Conservation (phyloP, 2,888 invertebrate species). For the Erebia ligea region DNA sequence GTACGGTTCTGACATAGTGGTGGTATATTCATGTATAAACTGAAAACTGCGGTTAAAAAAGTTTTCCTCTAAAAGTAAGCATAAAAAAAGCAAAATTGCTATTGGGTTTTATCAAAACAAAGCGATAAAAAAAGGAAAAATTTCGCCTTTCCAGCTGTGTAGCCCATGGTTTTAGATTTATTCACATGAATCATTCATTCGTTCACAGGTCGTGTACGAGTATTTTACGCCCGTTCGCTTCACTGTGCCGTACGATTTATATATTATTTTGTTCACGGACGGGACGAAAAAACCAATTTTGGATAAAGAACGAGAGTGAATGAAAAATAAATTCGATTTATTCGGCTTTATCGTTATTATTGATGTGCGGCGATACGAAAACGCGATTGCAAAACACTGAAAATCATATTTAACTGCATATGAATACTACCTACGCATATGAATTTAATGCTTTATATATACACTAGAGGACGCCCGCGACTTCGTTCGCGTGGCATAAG, state of each 20-base stretch:
- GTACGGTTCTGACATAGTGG: no score
- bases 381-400: constrained; percentile 1
- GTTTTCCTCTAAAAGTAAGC: not conserved
- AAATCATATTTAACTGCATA: not conserved
- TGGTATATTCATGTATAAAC: no score
- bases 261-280: constrained; percentile 23
- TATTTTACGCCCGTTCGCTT: constrained; percentile 19
- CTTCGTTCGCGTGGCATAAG: no score
- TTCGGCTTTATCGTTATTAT: constrained; percentile 2
- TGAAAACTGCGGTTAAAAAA: not conserved
- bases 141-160: constrained; percentile 8
- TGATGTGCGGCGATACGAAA: constrained; percentile 7
- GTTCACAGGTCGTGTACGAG: constrained; percentile 25
- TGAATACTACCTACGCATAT: no score
- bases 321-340: constrained; percentile 17
- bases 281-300: constrained; percentile 14
- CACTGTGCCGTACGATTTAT: constrained; percentile 11
- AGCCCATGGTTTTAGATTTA: constrained; percentile 25
- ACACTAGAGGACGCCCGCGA: no score
- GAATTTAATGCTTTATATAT: no score
- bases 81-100: constrained; percentile 14
- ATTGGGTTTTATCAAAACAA: constrained; percentile 13
- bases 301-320: constrained; percentile 14
- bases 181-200: constrained; percentile 27
- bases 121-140: not conserved